A percentile compares a stretch with the other conserved stretches of the same genome.
phyloP scores from a whole-genome alignment of 2,797 vertebrate genomes.

The Rhinichthys osculus region DNA sequence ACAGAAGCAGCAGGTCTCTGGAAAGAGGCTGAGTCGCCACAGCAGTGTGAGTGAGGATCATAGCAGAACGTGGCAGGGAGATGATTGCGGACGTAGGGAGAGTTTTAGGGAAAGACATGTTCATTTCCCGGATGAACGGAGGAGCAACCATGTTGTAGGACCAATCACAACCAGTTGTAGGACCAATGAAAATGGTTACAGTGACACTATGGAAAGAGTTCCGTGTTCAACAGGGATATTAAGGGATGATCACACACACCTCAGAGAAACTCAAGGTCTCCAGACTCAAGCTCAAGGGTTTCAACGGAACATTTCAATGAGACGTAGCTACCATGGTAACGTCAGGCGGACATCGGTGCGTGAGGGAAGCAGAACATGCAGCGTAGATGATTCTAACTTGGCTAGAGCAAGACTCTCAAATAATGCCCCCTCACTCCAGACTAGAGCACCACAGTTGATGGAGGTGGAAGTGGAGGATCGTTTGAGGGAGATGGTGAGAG shows the following conservation, averaged over 20 bases:
- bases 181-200: constrained; percentile 66
- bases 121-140: constrained; percentile 71
- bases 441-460: constrained; percentile 51
- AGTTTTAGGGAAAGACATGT: constrained; percentile 69
- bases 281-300: constrained; percentile 68
- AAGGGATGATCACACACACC: background rate
- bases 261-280: background rate
- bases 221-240: constrained; percentile 60
- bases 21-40: constrained; percentile 57
- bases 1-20: constrained; percentile 47
- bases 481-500: constrained; percentile 56
- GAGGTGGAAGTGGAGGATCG: constrained; percentile 59
- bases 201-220: constrained; percentile 69
- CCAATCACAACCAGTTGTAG: constrained; percentile 34
- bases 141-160: constrained; percentile 41
- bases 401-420: constrained; percentile 55
- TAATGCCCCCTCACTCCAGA: constrained; percentile 25
- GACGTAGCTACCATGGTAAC: constrained; percentile 78
- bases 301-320: constrained; percentile 67
- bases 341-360: constrained; percentile 56
- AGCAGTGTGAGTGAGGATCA: constrained; percentile 59
- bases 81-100: background rate
- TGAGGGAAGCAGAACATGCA: constrained; percentile 47
- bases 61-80: constrained; percentile 49
- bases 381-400: constrained; percentile 64